Percentiles rank a stretch among this genome's conserved stretches.
Evolutionary conservation across 2,113 vertebrate genomes (phyloP).

Genomic region (Mus pahari): DNA sequence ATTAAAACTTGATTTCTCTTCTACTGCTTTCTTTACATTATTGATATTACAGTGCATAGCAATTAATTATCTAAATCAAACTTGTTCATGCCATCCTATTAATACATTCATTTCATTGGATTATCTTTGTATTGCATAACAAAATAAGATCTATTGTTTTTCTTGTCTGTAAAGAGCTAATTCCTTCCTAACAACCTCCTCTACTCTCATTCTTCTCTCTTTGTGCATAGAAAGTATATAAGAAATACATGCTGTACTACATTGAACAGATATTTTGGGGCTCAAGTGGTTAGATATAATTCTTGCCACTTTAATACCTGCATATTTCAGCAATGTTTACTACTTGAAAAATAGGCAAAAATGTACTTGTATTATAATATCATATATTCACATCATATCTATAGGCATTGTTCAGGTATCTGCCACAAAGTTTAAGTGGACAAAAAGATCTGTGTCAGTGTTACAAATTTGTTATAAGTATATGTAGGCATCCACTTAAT

Average conservation of each 20-base stretch:
- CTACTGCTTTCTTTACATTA: not conserved
- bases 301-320: slow-evolving; percentile 55
- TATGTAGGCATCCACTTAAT: slow-evolving; percentile 4
- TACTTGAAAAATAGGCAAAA: slow-evolving; percentile 48
- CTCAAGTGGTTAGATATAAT: slow-evolving; percentile 42
- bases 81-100: not conserved
- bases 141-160: not conserved
- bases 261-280: slow-evolving; percentile 63
- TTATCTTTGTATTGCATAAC: not conserved
- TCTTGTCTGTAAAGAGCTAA: not conserved
- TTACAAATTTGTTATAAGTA: slow-evolving; percentile 3
- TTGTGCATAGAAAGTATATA: slow-evolving; percentile 49
- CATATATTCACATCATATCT: slow-evolving; percentile 63
- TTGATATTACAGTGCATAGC: slow-evolving; percentile 14
- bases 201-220: not conserved
- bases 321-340: slow-evolving; percentile 57
- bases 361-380: slow-evolving; percentile 48
- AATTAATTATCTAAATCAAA: not conserved
- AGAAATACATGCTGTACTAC: not conserved
- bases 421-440: slow-evolving; percentile 50
- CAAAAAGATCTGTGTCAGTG: slow-evolving; percentile 53
- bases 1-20: slow-evolving; percentile 24
- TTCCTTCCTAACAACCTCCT: not conserved
- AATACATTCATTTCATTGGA: not conserved
- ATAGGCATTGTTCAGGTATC: slow-evolving; percentile 53